These are phyloP conservation scores for Lumbricus terrestris DNA, from an alignment of 2,888 invertebrate genomes.

Conservation along the genomic window DNA sequence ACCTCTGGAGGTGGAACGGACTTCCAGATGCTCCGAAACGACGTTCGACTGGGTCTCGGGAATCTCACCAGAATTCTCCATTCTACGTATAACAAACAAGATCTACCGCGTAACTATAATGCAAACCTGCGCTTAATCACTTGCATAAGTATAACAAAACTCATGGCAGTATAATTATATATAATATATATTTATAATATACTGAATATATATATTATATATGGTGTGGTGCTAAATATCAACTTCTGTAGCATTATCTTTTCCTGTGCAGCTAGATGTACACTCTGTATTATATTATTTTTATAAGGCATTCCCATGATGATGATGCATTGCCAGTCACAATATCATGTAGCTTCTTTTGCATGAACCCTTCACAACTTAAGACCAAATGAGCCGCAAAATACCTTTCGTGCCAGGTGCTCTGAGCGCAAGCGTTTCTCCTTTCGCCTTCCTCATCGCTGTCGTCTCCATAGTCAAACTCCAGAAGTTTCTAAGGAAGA, in stretches of 20 bases:
- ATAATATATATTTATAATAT: too few species aligned
- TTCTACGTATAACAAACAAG: neutral
- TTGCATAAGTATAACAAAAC: too few species aligned
- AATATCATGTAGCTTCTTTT: neutral
- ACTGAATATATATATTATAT: too few species aligned
- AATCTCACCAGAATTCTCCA: neutral
- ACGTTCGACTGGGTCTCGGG: neutral
- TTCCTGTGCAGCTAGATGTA: too few species aligned
- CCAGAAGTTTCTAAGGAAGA: conserved; percentile 70
- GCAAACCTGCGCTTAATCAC: too few species aligned
- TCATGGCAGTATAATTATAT: too few species aligned
- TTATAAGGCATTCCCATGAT: too few species aligned
- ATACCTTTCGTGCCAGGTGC: neutral
- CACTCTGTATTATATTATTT: too few species aligned
- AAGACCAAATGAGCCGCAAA: neutral
- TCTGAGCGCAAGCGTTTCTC: conserved; percentile 19
- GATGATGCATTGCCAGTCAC: too few species aligned
- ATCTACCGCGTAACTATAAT: neutral
- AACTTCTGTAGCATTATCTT: too few species aligned
- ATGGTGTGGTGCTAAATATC: too few species aligned
- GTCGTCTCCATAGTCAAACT: conserved; percentile 78
- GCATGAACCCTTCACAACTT: neutral
- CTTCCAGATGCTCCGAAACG: neutral
- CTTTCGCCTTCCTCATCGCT: conserved; percentile 81
- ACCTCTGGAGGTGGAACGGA: neutral